Percentiles rank a stretch among this genome's conserved stretches.
Evolutionary conservation across 2,797 vertebrate genomes (phyloP).

Genomic region (Tadarida brasiliensis): DNA sequence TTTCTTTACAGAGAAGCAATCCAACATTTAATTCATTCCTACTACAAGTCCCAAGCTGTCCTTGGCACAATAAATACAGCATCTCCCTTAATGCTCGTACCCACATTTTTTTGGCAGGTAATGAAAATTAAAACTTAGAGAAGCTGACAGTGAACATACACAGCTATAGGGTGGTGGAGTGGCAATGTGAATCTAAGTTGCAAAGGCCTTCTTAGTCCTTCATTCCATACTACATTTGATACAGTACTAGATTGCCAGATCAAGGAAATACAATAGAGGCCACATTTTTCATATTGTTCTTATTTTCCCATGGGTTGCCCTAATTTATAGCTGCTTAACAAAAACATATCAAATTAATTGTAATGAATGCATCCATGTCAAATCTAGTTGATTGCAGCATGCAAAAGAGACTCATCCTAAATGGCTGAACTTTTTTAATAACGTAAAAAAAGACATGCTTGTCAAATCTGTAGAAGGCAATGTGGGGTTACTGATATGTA

Average conservation of each 20-base stretch:
- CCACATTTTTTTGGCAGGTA: background rate
- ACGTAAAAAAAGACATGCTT: background rate
- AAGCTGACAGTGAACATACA: background rate
- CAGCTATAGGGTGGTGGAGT: background rate
- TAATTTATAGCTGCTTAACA: constrained; percentile 44
- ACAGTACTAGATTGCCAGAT: background rate
- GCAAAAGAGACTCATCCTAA: background rate
- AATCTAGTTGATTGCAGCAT: background rate
- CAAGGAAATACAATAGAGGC: background rate
- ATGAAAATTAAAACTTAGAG: background rate
- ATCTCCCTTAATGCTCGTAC: background rate
- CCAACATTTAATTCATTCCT: background rate
- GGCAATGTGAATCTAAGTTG: background rate
- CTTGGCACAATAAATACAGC: background rate
- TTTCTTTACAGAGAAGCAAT: background rate
- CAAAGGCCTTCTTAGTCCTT: background rate
- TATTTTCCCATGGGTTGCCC: background rate
- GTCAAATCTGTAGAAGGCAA: constrained; percentile 20
- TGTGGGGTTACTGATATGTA: background rate
- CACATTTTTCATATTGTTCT: constrained; percentile 41
- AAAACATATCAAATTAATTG: constrained; percentile 5
- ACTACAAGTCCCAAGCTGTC: background rate
- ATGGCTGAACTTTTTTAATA: background rate
- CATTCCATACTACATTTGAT: background rate
- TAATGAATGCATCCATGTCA: background rate